phyloP scores from a whole-genome alignment of 2,797 vertebrate species.

The Tolypeutes matacus region DNA sequence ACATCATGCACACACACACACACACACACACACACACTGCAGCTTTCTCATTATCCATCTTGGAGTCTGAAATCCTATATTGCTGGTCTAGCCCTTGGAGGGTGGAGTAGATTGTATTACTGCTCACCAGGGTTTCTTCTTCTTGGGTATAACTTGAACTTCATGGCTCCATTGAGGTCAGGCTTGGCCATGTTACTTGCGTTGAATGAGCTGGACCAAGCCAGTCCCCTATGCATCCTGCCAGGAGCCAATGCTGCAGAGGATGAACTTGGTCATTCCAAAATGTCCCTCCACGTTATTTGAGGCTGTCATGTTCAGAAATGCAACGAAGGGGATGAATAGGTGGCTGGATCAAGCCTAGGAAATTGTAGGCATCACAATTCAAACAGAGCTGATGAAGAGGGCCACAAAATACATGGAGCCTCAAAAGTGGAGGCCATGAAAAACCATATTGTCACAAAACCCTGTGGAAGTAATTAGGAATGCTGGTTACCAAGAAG shows the following conservation, averaged over 20 bases:
- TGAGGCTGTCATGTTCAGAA: neutral
- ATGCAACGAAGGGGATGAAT: neutral
- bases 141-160: neutral
- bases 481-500: conserved; percentile 6
- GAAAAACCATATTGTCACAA: neutral
- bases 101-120: neutral
- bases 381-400: neutral
- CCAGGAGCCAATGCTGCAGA: neutral
- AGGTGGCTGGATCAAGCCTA: neutral
- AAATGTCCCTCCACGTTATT: neutral
- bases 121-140: neutral
- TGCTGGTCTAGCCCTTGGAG: neutral
- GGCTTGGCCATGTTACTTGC: neutral
- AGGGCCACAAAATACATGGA: neutral
- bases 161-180: neutral
- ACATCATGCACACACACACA: neutral
- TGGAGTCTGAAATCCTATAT: neutral
- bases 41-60: neutral
- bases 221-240: neutral
- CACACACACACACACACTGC: neutral
- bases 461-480: conserved; percentile 32
- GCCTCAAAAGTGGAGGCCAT: neutral
- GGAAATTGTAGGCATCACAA: neutral
- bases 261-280: neutral
- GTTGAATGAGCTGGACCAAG: neutral